Conservation (phyloP, 2,113 vertebrate genomes). For the Hippoglossus stenolepis region DNA sequence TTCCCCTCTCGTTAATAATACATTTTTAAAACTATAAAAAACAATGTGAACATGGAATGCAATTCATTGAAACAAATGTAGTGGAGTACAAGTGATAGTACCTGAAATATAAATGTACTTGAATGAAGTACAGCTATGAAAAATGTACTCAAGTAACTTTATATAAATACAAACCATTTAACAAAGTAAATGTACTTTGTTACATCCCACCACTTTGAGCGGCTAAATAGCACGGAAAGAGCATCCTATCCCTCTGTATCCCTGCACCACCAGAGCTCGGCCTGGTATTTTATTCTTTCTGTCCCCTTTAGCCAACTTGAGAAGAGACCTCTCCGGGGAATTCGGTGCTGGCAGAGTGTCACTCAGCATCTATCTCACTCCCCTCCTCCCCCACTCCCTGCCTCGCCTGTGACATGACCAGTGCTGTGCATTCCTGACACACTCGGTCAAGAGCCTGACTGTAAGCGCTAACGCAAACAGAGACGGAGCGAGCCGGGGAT, state of each 20-base stretch:
- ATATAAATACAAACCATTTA: too few species aligned
- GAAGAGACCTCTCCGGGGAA: conserved; percentile 50
- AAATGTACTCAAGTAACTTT: too few species aligned
- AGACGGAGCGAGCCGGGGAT: conserved; percentile 12
- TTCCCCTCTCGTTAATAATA: too few species aligned
- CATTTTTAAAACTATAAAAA: too few species aligned
- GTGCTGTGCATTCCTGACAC: conserved; percentile 61
- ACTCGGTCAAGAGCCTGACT: conserved; percentile 45
- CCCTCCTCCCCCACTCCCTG: conserved; percentile 7
- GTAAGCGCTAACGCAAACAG: conserved; percentile 36
- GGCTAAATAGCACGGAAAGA: too few species aligned
- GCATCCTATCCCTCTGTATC: too few species aligned
- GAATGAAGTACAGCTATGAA: too few species aligned
- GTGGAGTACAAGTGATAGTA: too few species aligned
- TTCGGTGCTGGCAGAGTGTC: conserved; percentile 52
- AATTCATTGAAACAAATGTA: too few species aligned
- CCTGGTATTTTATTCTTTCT: conserved; percentile 30
- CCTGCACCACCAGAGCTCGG: conserved; percentile 1
- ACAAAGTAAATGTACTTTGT: too few species aligned
- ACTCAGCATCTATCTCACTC: conserved; percentile 54
- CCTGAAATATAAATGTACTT: too few species aligned
- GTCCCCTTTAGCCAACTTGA: conserved; percentile 26
- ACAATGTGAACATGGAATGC: too few species aligned
- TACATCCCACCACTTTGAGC: not conserved
- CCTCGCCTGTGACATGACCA: conserved; percentile 42